A percentile compares a stretch with the other conserved stretches of the same genome.
phyloP scores from a whole-genome alignment of 1,140 invertebrate species.

The Scaptomyza montana region DNA sequence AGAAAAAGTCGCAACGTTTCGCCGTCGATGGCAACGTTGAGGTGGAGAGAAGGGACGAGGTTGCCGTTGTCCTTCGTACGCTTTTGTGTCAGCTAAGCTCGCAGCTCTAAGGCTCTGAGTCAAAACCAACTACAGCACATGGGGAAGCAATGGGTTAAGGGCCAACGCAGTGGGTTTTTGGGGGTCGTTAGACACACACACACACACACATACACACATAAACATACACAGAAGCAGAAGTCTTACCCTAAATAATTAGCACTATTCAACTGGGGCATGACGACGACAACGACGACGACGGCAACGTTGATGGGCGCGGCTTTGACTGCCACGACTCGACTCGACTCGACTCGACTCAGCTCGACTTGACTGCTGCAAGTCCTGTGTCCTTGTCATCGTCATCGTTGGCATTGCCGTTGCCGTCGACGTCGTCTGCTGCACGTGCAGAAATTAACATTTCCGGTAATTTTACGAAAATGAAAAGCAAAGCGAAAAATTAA shows the following conservation, averaged over 20 bases:
- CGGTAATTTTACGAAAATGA: conserved; percentile 83
- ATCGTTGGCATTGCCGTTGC: conserved; percentile 18
- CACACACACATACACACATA: conserved; percentile 1
- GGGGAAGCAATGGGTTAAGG: conserved; percentile 75
- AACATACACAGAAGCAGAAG: conserved; percentile 41
- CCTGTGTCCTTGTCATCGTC: conserved; percentile 45
- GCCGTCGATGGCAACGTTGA: conserved; percentile 15
- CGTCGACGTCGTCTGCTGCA: conserved; percentile 59
- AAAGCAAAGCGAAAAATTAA: conserved; percentile 83
- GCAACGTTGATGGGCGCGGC: conserved; percentile 62
- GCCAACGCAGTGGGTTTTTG: conserved; percentile 66
- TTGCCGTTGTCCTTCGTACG: conserved; percentile 71
- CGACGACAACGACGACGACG: conserved; percentile 32
- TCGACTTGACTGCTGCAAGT: conserved; percentile 30
- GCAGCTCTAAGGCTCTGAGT: conserved; percentile 48
- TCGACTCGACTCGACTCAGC: conserved; percentile 4
- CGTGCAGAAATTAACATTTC: conserved; percentile 83
- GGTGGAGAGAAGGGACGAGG: not conserved
- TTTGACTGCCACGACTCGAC: conserved; percentile 41
- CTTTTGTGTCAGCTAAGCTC: conserved; percentile 74
- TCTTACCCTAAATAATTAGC: conserved; percentile 83
- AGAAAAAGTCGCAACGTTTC: conserved; percentile 72
- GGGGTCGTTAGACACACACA: conserved; percentile 35
- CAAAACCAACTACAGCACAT: conserved; percentile 28
- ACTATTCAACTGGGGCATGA: conserved; percentile 77